Conservation (phyloP, 2,888 invertebrate genomes). For the Morinoia aosen region DNA sequence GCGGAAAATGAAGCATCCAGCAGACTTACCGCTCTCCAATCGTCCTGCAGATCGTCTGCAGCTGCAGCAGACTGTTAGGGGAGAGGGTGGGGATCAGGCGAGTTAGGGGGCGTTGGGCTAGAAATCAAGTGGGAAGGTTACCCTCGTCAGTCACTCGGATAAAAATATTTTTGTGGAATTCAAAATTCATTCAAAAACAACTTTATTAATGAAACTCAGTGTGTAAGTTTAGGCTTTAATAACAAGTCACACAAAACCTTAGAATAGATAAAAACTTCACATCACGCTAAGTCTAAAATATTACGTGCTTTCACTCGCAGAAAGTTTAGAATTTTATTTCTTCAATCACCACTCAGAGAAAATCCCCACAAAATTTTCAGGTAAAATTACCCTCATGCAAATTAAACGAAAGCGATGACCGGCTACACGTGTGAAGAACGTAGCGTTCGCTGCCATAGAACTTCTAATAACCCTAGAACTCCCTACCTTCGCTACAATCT, state of each 20-base stretch:
- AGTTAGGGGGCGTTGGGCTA: not conserved
- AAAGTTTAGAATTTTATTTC: not conserved
- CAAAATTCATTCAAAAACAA: not conserved
- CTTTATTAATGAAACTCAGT: not conserved
- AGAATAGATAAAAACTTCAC: not conserved
- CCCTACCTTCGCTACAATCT: too few species aligned
- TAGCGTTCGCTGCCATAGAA: too few species aligned
- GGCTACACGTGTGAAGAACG: too few species aligned
- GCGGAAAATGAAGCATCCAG: not conserved
- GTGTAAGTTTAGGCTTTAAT: not conserved
- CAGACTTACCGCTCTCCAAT: conserved; percentile 15
- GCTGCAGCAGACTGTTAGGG: conserved; percentile 4
- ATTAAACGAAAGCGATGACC: too few species aligned
- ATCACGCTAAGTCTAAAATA: not conserved
- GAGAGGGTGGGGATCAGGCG: not conserved
- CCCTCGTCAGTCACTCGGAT: not conserved
- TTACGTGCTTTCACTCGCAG: too few species aligned
- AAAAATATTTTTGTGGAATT: not conserved
- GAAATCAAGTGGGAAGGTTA: not conserved
- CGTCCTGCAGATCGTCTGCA: conserved; percentile 7
- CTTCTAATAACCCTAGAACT: too few species aligned
- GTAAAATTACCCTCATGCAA: too few species aligned
- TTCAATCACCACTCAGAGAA: not conserved
- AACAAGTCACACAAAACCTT: not conserved
- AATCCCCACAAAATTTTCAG: not conserved